Evolutionary conservation across 2,888 invertebrate genomes (phyloP), one percentile per base, ranked within the genome.

Genomic region (Drosophila meridiana): DNA sequence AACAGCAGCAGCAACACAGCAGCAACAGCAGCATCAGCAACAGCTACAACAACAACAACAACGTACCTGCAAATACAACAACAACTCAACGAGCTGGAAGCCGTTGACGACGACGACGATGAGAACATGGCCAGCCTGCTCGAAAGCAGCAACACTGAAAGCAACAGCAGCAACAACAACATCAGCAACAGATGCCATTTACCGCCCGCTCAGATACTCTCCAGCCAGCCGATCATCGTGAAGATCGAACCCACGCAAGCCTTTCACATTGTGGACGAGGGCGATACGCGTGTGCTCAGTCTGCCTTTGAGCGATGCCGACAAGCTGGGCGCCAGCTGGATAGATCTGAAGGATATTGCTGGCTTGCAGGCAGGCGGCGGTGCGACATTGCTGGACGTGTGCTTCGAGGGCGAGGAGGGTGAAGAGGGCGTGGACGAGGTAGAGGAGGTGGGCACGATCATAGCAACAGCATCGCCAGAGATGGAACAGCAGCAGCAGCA

Each of bases 191-290:
- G 67, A 34, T 67, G 56, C 28, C 36, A 66, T 50, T 11, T 66
- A 13, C 67, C 66, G 53, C 67, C 63, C 55, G 75, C 80, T 9
- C 73, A 87, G 47, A 74, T 87, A 6, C 62, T 87, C 32, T 64
- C 82, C 73, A 90, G 85, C 59, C 92, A 92, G 76, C 93, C 93
- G 55, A 92, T 92, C 30, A 92, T 93, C 34, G 92, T 93, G 0
- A 93, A 93, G 77, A 91, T 93, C 71, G 93, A 93, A 73, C 92
- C 93, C 26, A 91, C 92, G 8, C 92, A 92, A 63, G 92, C 92
- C 13, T 92, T 92, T 62, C 92, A 92, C 62, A 92, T 92, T 50
- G 89, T 92, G 62, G 93, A 92, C 60, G 93, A 93, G 75, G 89
- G 91, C 48, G 92, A 92, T 43, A 93, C 92, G 30, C 84, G 92